Evolutionary conservation across 2,888 invertebrate species (phyloP), one percentile per base, ranked within the genome.

Genomic region (Spodoptera littoralis): DNA sequence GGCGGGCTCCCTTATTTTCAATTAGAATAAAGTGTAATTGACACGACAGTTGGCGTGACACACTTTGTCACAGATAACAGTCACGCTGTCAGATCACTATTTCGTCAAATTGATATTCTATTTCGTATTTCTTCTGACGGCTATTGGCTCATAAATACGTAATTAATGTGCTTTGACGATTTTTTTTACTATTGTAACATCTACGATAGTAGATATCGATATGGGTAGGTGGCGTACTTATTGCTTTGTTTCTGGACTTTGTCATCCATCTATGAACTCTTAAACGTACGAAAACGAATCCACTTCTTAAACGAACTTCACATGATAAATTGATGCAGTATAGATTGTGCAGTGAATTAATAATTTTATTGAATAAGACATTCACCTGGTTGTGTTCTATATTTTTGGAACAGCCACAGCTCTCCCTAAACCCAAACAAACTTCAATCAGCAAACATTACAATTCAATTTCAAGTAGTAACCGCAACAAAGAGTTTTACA

Each of bases 31-130:
- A 91, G 88, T 86, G 83, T 85, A 82, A 85, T 81, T 82, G 88
- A 78, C 92, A 92, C 93, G 92, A 76, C 88, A 87, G 77, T 75
- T 92, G 76, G 88, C 92, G 93, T 92, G 92, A 87, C 88, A 65
- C 65, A 60, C 72, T 78, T 80, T 81, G 84, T 86, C 82, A 76
- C 81, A 75, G 82, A 84, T 83, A 80, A 75, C 55, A 48, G 54
- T n/a, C 51, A 48, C 68, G 46, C 49, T 45, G 60, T 27, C 61
- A 64, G 76, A 68, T 54, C 65, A 61, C 45, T 30, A 50, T 64
- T 65, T 47, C 45, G 56, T 67, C 46, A 62, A 68, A 61, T 58
- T 44, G 43, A 41, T 45, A 47, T 62, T 64, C 44, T 54, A 73
- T 76, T 68, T 43, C 3, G 43, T 27, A 41, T 61, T 42, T 49